phyloP scores from a whole-genome alignment of 2,888 invertebrate genomes.

The Dyspetes luteomarginatus region DNA sequence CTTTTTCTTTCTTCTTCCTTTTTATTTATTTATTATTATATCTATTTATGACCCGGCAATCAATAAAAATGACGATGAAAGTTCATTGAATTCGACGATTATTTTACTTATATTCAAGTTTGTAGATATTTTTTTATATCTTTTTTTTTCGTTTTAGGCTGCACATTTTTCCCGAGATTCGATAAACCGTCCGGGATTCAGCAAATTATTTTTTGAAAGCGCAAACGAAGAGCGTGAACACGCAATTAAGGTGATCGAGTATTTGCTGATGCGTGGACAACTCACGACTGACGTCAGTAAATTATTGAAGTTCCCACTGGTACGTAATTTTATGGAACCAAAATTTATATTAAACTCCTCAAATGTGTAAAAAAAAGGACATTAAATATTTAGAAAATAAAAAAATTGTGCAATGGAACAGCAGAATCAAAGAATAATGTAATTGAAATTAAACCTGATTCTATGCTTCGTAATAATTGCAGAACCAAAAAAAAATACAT shows the following conservation, averaged over 20 bases:
- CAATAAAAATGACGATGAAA: background rate
- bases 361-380: too few species aligned
- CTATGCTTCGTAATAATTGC: too few species aligned
- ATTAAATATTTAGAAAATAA: too few species aligned
- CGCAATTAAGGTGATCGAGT: slow-evolving; percentile 94
- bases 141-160: slow-evolving; percentile 84
- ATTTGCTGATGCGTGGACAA: slow-evolving; percentile 93
- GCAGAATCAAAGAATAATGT: too few species aligned
- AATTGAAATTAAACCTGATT: too few species aligned
- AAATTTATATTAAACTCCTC: background rate
- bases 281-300: slow-evolving; percentile 87
- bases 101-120: background rate
- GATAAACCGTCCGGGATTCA: slow-evolving; percentile 94
- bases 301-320: slow-evolving; percentile 84
- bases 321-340: slow-evolving; percentile 70
- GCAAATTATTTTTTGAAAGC: slow-evolving; percentile 93
- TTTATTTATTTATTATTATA: too few species aligned
- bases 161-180: slow-evolving; percentile 92
- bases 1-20: too few species aligned
- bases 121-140: slow-evolving; percentile 37
- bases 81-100: background rate
- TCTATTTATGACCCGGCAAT: background rate
- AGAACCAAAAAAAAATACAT: too few species aligned
- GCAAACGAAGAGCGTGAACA: slow-evolving; percentile 95
- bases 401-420: too few species aligned